phyloP scores from a whole-genome alignment of 2,888 invertebrate species.

The Melinopterus prodromus region DNA sequence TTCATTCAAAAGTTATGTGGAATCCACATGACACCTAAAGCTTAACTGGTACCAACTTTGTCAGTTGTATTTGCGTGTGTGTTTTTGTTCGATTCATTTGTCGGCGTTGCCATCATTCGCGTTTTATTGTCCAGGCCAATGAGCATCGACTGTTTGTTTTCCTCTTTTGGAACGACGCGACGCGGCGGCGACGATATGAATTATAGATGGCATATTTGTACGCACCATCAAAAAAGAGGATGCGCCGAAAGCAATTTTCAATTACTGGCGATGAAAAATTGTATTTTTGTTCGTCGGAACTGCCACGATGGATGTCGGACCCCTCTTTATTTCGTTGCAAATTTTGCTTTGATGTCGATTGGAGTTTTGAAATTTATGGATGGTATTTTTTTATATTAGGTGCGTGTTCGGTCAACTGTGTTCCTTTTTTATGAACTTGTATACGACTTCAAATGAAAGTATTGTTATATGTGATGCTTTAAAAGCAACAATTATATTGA shows the following conservation, averaged over 20 bases:
- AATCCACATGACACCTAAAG: neutral
- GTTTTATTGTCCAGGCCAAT: neutral
- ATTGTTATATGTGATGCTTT: too few relatives aligned
- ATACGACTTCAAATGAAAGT: too few relatives aligned
- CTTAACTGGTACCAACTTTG: neutral
- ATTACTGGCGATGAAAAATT: neutral
- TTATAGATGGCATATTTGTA: conserved; percentile 4
- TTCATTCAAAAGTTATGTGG: too few relatives aligned
- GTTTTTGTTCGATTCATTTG: neutral
- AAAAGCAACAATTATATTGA: too few relatives aligned
- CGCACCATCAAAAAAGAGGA: neutral
- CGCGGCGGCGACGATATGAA: neutral
- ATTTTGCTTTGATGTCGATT: neutral
- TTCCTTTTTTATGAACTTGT: too few relatives aligned
- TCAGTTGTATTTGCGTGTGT: neutral
- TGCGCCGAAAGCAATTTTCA: neutral
- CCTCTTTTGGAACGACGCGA: neutral
- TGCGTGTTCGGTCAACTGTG: too few relatives aligned
- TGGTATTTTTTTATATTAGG: too few relatives aligned
- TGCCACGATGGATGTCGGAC: neutral
- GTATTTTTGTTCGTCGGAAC: neutral
- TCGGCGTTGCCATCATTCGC: neutral
- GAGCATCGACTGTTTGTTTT: neutral
- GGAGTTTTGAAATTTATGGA: neutral
- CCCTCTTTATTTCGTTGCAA: neutral